Conservation (phyloP, 2,888 invertebrate genomes). For the Glyphotaelius pellucidus region DNA sequence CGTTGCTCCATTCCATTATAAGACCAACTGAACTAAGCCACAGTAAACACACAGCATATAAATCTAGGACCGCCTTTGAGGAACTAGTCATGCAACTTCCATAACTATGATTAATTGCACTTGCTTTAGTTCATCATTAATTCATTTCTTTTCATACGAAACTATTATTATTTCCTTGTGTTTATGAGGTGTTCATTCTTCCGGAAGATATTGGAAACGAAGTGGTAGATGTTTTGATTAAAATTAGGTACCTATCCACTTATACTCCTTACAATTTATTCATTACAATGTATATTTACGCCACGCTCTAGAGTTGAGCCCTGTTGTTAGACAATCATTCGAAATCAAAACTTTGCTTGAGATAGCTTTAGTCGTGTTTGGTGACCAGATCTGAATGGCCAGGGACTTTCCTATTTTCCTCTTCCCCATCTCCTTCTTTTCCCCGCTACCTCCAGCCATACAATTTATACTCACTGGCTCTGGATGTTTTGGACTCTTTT, state of each 20-base stretch:
- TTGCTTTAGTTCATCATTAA: conserved; percentile 16
- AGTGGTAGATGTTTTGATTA: neutral
- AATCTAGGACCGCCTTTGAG: neutral
- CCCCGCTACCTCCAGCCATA: too few relatives aligned
- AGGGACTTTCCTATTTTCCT: too few relatives aligned
- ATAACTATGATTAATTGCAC: conserved; percentile 34
- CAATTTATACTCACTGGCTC: too few relatives aligned
- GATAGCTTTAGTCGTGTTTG: too few relatives aligned
- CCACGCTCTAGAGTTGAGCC: too few relatives aligned
- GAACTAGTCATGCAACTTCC: conserved; percentile 35
- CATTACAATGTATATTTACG: too few relatives aligned
- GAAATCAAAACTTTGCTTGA: too few relatives aligned
- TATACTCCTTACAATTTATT: too few relatives aligned
- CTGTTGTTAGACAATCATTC: too few relatives aligned
- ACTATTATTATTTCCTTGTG: neutral
- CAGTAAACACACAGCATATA: conserved; percentile 5
- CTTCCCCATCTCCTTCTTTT: too few relatives aligned
- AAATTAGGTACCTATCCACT: neutral
- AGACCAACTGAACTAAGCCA: conserved; percentile 34
- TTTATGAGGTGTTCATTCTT: neutral
- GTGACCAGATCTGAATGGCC: too few relatives aligned
- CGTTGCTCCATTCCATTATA: conserved; percentile 5
- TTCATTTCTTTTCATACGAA: neutral
- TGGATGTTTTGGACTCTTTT: too few relatives aligned
- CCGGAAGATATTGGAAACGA: neutral